Base-by-base conservation (phyloP, 2,113 vertebrate species). In the Synchiropus splendidus region DNA sequence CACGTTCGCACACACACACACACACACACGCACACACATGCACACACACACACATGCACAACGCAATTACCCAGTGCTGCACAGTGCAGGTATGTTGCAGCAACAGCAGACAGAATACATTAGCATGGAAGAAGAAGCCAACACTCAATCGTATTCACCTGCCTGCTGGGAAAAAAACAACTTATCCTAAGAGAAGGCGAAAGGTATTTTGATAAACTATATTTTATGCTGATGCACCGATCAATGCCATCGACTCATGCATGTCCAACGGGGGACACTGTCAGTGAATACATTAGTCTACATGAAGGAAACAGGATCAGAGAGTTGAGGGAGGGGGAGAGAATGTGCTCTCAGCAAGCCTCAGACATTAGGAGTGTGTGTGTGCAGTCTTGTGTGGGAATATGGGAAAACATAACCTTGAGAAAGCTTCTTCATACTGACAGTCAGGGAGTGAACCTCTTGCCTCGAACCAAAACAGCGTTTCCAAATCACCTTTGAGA, bases 391-490 rank as follows among this genome's bases (percentile, higher is more conserved):
- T 35, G 30, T 45, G 30, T 53, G 21, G 55, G 39, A 57, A 70
- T 60, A 58, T 55, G 64, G 59, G 58, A 63, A 71, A 71, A 75
- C 64, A 61, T 72, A 58, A 77, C 77, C 72, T 80, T 80, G 77
- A 77, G 61, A 74, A 53, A 51, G 54, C 45, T 39, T 54, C 48
- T 39, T 18, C 47, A 54, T 47, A 63, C 61, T 53, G 36, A 43
- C 14, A 33, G 43, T 65, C 42, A 68, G 63, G 61, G 63, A 53
- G 51, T 69, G 51, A 61, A 58, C 58, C 55, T 64, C 41, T 59
- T 31, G 72, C 67, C 74, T 67, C 56, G 14, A 71, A 74, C 63
- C 55, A 68, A 45, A 71, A 63, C 51, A 65, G 49, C 38, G 4
- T 27, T 4, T 27, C 4, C 4, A 27, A 27, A 8, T 27, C n/a